Conservation (phyloP, 2,113 vertebrate genomes). For the Brachirus orientalis region DNA sequence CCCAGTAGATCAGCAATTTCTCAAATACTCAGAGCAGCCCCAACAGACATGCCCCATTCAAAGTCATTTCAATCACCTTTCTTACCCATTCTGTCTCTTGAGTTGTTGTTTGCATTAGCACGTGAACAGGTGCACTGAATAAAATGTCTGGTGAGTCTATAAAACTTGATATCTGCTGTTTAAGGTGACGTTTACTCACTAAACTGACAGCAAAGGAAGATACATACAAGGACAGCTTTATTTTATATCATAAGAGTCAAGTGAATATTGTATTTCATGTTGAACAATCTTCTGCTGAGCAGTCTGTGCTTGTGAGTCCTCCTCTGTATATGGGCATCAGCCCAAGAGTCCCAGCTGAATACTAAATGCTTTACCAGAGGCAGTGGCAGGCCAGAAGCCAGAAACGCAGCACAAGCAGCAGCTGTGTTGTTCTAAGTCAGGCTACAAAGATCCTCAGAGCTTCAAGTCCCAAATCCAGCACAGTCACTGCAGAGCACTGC, state of each 20-base stretch:
- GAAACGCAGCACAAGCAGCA: slow-evolving; percentile 50
- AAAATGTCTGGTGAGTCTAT: too few species aligned
- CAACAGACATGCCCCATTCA: too few species aligned
- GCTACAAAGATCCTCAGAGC: slow-evolving; percentile 40
- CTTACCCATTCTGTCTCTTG: too few species aligned
- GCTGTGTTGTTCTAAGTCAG: slow-evolving; percentile 48
- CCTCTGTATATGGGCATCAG: slow-evolving; percentile 36
- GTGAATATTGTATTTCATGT: slow-evolving; percentile 1
- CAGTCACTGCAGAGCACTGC: slow-evolving; percentile 15
- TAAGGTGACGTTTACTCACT: slow-evolving; percentile 8
- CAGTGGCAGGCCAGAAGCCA: slow-evolving; percentile 45
- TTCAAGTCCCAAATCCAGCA: slow-evolving; percentile 24
- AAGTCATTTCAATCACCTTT: too few species aligned
- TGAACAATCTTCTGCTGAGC: slow-evolving; percentile 16
- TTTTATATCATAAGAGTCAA: slow-evolving; percentile 5
- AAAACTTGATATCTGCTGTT: slow-evolving; percentile 15
- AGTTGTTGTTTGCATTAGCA: too few species aligned
- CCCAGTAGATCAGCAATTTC: too few species aligned
- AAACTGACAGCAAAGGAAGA: neutral
- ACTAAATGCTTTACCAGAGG: slow-evolving; percentile 52
- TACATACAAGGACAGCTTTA: neutral
- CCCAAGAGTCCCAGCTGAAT: slow-evolving; percentile 53
- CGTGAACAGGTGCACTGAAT: too few species aligned
- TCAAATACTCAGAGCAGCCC: too few species aligned
- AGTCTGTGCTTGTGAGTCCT: slow-evolving; percentile 28